Conservation (phyloP, 2,888 invertebrate species). For the Leptinotarsa haldemani region DNA sequence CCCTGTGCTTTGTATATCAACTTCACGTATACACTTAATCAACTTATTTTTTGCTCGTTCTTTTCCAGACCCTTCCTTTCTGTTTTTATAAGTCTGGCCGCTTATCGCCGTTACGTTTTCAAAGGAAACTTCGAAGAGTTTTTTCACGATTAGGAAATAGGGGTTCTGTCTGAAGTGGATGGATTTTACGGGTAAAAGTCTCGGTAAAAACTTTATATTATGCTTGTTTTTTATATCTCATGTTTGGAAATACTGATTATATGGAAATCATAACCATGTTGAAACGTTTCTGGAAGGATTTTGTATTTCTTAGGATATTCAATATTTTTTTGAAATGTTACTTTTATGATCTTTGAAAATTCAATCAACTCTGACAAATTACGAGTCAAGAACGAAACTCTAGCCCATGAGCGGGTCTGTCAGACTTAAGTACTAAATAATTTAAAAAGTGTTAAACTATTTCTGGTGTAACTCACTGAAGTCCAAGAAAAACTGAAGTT, state of each 20-base stretch:
- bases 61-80: background rate
- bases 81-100: constrained; percentile 13
- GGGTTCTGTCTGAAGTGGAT: background rate
- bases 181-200: constrained; percentile 1
- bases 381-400: too few relatives aligned
- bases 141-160: constrained; percentile 1
- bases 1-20: constrained; percentile 26
- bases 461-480: too few relatives aligned
- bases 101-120: constrained; percentile 11
- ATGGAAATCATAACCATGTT: background rate
- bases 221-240: background rate
- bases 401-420: too few relatives aligned
- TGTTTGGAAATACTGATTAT: background rate
- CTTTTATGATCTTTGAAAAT: too few relatives aligned
- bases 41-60: constrained; percentile 27
- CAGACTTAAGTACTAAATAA: too few relatives aligned
- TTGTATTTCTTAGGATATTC: too few relatives aligned
- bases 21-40: constrained; percentile 34
- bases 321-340: too few relatives aligned
- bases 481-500: too few relatives aligned
- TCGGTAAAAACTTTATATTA: background rate
- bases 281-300: too few relatives aligned
- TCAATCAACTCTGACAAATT: too few relatives aligned
- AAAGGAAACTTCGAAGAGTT: background rate
- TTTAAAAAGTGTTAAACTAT: too few relatives aligned